phyloP scores from a whole-genome alignment of 2,888 invertebrate species.

The Pinctada fucata region DNA sequence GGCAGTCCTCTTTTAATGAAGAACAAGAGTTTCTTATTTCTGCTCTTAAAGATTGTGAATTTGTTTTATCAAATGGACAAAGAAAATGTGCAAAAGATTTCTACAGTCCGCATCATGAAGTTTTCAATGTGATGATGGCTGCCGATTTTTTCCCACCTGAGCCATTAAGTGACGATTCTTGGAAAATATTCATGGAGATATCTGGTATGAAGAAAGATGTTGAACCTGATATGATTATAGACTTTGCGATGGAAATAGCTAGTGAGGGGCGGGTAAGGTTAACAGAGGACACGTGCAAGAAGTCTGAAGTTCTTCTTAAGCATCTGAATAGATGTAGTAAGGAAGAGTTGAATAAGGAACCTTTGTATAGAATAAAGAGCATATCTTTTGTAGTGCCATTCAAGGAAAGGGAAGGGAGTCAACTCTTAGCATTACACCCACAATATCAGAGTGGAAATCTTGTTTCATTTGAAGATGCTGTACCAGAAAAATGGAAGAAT shows the following conservation, averaged over 20 bases:
- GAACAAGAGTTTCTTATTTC: constrained; percentile 16
- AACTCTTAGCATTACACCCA: not conserved
- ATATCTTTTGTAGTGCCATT: not conserved
- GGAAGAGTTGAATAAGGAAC: not conserved
- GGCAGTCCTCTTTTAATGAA: not conserved
- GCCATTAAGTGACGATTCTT: not conserved
- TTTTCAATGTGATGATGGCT: not conserved
- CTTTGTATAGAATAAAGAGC: not conserved
- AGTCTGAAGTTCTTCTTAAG: not conserved
- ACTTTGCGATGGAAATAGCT: not conserved
- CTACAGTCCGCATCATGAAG: constrained; percentile 5
- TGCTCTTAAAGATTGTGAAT: not conserved
- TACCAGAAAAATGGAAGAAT: not conserved
- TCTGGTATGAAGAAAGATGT: constrained; percentile 2
- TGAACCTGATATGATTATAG: not conserved
- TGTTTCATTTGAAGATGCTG: not conserved
- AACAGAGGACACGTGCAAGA: not conserved
- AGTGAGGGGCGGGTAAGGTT: not conserved
- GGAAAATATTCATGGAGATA: not conserved
- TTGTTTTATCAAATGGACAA: constrained; percentile 12
- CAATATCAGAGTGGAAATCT: not conserved
- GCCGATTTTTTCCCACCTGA: not conserved
- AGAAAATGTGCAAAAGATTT: constrained; percentile 6
- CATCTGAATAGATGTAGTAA: not conserved
- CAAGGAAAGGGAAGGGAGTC: no score